Conservation (phyloP, 2,113 vertebrate genomes). For the Microcebus murinus region DNA sequence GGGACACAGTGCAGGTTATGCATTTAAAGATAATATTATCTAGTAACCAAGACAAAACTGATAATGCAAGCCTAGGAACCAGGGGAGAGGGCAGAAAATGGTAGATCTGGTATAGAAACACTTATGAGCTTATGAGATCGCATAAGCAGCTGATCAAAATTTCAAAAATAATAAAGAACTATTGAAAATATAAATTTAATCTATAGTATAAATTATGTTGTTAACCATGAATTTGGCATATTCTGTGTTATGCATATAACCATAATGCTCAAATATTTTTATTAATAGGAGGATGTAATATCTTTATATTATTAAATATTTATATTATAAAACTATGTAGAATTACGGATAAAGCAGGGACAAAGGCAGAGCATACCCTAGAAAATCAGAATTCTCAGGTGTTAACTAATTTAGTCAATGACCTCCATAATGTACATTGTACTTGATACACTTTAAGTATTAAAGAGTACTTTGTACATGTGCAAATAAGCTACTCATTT, state of each 20-base stretch:
- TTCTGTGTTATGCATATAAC: not conserved
- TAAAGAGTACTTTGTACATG: not conserved
- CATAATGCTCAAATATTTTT: not conserved
- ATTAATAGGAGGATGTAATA: not conserved
- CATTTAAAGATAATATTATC: not conserved
- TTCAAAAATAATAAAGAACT: not conserved
- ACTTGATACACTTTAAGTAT: not conserved
- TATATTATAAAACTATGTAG: not conserved
- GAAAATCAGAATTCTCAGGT: not conserved
- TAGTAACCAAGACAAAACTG: not conserved
- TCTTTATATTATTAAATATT: not conserved
- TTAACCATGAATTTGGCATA: not conserved
- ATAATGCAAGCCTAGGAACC: not conserved
- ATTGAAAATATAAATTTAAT: not conserved
- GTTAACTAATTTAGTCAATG: not conserved
- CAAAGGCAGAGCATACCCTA: not conserved
- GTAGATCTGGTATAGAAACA: not conserved
- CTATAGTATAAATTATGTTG: not conserved
- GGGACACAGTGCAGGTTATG: not conserved
- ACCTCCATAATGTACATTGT: not conserved
- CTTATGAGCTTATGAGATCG: not conserved
- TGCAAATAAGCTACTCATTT: not conserved
- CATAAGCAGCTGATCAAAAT: not conserved
- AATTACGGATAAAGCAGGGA: not conserved
- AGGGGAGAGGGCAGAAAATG: not conserved